A percentile compares a stretch with the other conserved stretches of the same genome.
Evolutionary conservation across 2,888 invertebrate genomes (phyloP).

Genomic region (Clitarchus hookeri): DNA sequence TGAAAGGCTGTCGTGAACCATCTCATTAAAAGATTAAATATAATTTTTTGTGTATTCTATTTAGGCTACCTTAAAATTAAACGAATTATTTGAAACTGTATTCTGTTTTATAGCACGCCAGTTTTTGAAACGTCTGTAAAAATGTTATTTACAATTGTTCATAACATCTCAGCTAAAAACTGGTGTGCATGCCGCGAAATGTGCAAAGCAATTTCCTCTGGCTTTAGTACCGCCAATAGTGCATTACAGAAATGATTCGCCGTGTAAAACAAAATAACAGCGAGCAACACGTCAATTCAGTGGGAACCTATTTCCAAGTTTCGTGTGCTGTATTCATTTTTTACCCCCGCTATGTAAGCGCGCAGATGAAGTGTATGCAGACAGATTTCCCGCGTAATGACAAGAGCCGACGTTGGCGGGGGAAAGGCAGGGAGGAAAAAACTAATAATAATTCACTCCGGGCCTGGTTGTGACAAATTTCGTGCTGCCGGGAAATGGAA

Average conservation of each 20-base stretch:
- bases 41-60: too few relatives aligned
- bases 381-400: slow-evolving; percentile 2
- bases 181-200: background rate
- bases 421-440: background rate
- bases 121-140: too few relatives aligned
- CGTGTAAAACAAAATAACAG: background rate
- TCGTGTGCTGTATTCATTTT: background rate
- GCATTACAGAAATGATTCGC: background rate
- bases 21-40: too few relatives aligned
- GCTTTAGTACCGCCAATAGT: background rate
- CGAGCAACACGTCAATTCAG: background rate
- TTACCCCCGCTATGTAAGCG: background rate
- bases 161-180: too few relatives aligned
- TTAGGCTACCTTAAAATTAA: too few relatives aligned
- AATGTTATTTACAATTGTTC: too few relatives aligned
- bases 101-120: too few relatives aligned
- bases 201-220: background rate
- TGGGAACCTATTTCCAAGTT: background rate
- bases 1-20: too few relatives aligned
- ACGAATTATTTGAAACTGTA: too few relatives aligned
- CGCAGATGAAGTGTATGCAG: slow-evolving; percentile 2
- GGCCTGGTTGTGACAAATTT: slow-evolving; percentile 5
- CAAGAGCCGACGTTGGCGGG: background rate
- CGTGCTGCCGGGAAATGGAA: slow-evolving; percentile 7
- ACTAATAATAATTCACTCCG: slow-evolving; percentile 14